A percentile compares a stretch with the other conserved stretches of the same genome.
Conservation (phyloP, 2,797 vertebrate genomes). For the Caiman crocodilus region DNA sequence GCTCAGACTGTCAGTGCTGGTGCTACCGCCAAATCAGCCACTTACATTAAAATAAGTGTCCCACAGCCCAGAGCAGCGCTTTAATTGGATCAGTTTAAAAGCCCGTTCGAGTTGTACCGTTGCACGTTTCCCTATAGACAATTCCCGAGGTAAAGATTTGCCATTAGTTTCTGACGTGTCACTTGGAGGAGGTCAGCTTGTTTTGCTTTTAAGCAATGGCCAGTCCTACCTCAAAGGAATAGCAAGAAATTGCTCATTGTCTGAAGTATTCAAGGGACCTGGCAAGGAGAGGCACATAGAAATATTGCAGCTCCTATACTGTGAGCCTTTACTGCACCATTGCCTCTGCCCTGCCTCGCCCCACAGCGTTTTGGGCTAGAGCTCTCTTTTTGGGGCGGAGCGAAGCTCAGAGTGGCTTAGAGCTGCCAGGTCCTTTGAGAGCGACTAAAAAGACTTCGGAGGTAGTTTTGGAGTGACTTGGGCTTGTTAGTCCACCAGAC, state of each 20-base stretch:
- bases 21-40: neutral
- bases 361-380: neutral
- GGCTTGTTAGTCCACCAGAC: neutral
- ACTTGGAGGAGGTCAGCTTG: neutral
- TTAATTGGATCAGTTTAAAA: neutral
- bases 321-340: neutral
- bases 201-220: neutral
- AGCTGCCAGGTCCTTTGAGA: neutral
- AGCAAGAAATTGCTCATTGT: accelerated
- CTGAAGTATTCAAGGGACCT: neutral
- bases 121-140: neutral
- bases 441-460: neutral
- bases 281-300: neutral
- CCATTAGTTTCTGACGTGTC: neutral
- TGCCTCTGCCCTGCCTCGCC: neutral
- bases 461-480: neutral
- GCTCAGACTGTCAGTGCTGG: neutral
- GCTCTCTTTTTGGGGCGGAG: neutral
- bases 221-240: neutral
- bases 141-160: no score
- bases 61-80: neutral
- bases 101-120: neutral
- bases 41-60: neutral
- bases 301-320: neutral
- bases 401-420: neutral